These are phyloP conservation scores for Cryptomyrus ogoouensis DNA, from an alignment of 2,113 vertebrate species.

Conservation along the genomic window DNA sequence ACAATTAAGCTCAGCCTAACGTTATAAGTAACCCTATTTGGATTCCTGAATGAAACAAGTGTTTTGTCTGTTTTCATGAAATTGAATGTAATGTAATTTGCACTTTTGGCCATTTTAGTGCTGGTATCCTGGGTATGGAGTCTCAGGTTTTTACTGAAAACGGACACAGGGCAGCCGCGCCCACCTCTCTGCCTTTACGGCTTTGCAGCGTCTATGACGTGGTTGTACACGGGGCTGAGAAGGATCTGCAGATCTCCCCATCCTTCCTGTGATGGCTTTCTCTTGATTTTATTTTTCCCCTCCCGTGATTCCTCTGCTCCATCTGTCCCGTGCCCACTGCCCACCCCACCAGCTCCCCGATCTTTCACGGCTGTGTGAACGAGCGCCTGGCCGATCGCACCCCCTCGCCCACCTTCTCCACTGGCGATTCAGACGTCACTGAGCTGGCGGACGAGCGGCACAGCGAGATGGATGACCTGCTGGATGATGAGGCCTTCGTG, in stretches of 20 bases:
- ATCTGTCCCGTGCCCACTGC: conserved; percentile 31
- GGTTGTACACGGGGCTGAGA: not conserved
- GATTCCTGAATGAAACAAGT: not conserved
- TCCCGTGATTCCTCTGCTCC: conserved; percentile 15
- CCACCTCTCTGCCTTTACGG: not conserved
- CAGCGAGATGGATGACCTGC: conserved; percentile 93
- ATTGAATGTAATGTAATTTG: not conserved
- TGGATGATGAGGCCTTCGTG: conserved; percentile 95
- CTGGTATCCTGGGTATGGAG: not conserved
- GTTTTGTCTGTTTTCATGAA: not conserved
- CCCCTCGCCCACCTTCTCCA: conserved; percentile 98
- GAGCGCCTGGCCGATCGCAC: conserved; percentile 95
- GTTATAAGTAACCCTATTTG: not conserved
- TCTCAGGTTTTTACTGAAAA: not conserved
- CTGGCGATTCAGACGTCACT: conserved; percentile 95
- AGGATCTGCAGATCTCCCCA: not conserved
- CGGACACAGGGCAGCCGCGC: not conserved
- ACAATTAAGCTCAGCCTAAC: not conserved
- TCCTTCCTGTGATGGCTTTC: not conserved
- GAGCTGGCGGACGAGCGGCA: conserved; percentile 96
- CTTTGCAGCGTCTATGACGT: not conserved
- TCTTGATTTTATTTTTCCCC: not conserved
- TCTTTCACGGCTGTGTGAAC: conserved; percentile 97
- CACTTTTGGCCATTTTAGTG: not conserved
- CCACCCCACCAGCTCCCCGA: conserved; percentile 79